Evolutionary conservation across 2,797 vertebrate genomes (phyloP), one percentile per base, ranked within the genome.

Genomic region (Apogon hyalosoma): DNA sequence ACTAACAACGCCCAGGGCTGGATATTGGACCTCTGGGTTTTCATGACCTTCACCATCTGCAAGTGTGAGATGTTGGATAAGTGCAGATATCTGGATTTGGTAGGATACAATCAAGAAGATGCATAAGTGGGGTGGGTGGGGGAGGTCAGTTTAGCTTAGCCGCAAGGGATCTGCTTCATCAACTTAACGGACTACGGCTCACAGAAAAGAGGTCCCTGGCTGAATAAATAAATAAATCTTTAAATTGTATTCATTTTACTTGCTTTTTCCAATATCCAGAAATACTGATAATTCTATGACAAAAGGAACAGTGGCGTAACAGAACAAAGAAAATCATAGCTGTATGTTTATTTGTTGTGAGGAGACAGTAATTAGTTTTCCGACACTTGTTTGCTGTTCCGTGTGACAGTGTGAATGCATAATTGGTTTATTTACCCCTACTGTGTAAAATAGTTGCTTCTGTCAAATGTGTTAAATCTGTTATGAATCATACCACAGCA

Each of bases 31-130:
- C 54, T 28, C 63, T 63, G 73, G 64, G 75, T 65, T 72, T 78
- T 53, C 45, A 40, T 83, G 84, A 88, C 87, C 87, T 79, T 81
- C 72, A 63, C 66, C 42, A 59, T 46, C 73, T 66, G 75, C 1
- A 40, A 56, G 42, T 50, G 18, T 40, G 67, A 60, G 76, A 68
- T 33, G 64, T 78, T 75, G 72, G 79, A 89, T 77, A 78, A 85
- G 75, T 61, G 59, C 53, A 24, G 56, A 75, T 75, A 66, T 87
- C 67, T 83, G 84, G 77, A 83, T 86, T 83, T 82, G 63, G 54
- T 46, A 54, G 63, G 66, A 84, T 67, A 83, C 54, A 85, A 82
- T 85, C 68, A 75, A 68, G 66, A 85, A 68, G 70, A 77, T 68
- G 57, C 74, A 79, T 14, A 4, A 24, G 21, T 24, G 21, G 21